phyloP scores from a whole-genome alignment of 2,113 vertebrate species.

The Gallinago paraguaiae region DNA sequence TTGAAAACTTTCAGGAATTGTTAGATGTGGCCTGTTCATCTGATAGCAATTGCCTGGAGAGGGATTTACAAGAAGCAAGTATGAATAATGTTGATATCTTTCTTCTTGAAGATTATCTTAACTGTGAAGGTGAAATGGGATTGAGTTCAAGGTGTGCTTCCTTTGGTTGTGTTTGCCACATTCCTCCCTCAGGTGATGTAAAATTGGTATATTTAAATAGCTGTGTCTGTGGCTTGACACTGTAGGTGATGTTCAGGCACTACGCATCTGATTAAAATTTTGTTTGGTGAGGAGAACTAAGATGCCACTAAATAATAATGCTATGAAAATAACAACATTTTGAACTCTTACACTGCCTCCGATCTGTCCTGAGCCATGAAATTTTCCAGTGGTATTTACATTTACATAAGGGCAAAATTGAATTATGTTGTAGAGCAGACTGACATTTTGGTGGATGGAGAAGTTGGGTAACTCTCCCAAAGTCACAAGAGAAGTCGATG shows the following conservation, averaged over 20 bases:
- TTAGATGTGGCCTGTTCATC: not conserved
- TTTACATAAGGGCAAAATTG: not conserved
- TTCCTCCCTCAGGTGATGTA: not conserved
- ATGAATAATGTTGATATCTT: not conserved
- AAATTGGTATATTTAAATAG: not conserved
- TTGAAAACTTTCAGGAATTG: not conserved
- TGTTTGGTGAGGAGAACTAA: not conserved
- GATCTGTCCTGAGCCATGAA: not conserved
- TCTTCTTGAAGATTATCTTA: not conserved
- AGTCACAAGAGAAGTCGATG: conserved; percentile 37
- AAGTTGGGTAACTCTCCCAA: not conserved
- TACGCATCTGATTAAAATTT: not conserved
- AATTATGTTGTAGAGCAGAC: not conserved
- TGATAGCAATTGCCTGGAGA: not conserved
- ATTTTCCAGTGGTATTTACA: not conserved
- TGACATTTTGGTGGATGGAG: not conserved
- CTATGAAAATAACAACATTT: not conserved
- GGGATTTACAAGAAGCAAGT: not conserved
- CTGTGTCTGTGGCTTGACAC: not conserved
- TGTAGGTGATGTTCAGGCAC: not conserved
- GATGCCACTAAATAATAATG: not conserved
- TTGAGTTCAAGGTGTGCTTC: not conserved
- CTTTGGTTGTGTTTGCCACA: not conserved
- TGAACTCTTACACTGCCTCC: not conserved
- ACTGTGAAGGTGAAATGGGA: not conserved